phyloP scores from a whole-genome alignment of 1,140 invertebrate species.

The Cherax destructor region DNA sequence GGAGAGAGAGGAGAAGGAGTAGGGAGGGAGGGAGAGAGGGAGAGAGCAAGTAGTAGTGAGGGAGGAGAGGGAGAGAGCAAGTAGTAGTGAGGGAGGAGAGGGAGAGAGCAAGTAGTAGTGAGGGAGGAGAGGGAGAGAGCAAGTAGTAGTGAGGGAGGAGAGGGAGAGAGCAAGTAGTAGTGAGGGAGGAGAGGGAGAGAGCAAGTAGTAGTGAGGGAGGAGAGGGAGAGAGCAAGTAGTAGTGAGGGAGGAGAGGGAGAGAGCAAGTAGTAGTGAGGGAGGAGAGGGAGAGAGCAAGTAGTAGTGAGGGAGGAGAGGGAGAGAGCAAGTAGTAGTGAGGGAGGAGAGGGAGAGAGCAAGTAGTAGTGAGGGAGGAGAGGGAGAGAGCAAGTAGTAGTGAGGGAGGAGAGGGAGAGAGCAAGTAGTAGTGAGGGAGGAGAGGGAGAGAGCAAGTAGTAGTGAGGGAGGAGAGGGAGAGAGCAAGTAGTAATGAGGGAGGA shows the following conservation, averaged over 20 bases:
- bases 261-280: neutral
- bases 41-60: neutral
- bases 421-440: neutral
- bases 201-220: neutral
- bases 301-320: neutral
- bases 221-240: neutral
- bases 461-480: neutral
- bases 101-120: neutral
- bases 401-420: neutral
- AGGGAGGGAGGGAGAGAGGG: no score
- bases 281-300: no score
- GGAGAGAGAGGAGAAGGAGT: neutral
- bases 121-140: no score
- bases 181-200: no score
- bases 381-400: neutral
- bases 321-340: neutral
- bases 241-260: no score
- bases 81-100: neutral
- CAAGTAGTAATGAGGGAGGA: no score
- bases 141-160: neutral
- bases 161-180: neutral
- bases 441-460: neutral
- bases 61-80: no score
- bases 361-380: neutral
- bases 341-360: no score